phyloP scores from a whole-genome alignment of 2,797 vertebrate species.

The Stomatorhinus walkeri region DNA sequence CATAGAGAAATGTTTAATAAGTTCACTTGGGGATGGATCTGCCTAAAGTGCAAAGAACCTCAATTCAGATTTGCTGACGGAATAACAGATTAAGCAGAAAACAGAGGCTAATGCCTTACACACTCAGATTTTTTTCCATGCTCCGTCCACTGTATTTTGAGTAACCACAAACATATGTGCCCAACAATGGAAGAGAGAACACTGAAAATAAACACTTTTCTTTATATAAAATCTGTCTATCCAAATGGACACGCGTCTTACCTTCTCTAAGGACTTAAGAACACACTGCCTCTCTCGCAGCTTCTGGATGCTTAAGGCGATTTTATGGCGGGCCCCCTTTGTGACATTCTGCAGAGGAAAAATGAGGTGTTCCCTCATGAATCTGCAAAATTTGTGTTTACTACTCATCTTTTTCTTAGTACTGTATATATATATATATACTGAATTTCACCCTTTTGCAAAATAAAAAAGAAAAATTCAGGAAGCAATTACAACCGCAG shows the following conservation, averaged over 20 bases:
- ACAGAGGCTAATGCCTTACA: neutral
- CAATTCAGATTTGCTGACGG: neutral
- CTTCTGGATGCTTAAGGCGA: constrained; percentile 93
- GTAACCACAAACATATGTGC: neutral
- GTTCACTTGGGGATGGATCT: neutral
- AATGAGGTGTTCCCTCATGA: neutral
- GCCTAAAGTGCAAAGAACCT: neutral
- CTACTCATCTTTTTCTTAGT: neutral
- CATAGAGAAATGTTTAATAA: neutral
- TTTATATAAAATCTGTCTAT: neutral
- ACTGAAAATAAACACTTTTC: neutral
- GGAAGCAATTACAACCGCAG: neutral
- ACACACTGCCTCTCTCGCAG: constrained; percentile 82
- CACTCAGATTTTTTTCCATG: neutral
- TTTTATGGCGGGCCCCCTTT: constrained; percentile 92
- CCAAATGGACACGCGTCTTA: constrained; percentile 39
- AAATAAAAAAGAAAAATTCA: neutral
- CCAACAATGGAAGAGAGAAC: neutral
- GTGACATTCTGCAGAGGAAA: constrained; percentile 76
- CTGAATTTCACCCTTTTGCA: neutral
- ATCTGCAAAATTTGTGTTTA: neutral
- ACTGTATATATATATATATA: no score
- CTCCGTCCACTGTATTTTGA: neutral
- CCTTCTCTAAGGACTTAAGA: constrained; percentile 89
- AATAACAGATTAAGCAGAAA: neutral